Evolutionary conservation across 2,113 vertebrate species (phyloP).

Genomic region (Meleagris gallopavo): DNA sequence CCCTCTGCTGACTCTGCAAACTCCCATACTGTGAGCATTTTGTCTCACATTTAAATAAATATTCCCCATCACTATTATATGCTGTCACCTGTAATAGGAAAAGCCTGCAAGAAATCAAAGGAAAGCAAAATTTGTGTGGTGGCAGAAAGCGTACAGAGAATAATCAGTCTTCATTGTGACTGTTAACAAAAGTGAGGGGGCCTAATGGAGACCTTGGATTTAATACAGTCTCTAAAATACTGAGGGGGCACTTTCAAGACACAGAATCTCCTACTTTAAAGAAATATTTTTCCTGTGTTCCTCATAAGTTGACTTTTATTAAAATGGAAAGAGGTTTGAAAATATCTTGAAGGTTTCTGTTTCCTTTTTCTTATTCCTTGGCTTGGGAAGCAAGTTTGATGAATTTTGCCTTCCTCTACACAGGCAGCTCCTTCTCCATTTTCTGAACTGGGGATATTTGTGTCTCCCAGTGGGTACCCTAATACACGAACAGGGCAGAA

Average conservation of each 20-base stretch:
- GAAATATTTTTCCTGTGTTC: constrained; percentile 34
- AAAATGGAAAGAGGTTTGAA: constrained; percentile 65
- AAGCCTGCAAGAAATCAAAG: constrained; percentile 74
- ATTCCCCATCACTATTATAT: constrained; percentile 70
- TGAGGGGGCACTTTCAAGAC: constrained; percentile 18
- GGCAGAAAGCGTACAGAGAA: constrained; percentile 58
- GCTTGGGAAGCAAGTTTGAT: neutral
- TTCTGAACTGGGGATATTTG: neutral
- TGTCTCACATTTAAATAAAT: constrained; percentile 72
- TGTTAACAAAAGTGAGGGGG: constrained; percentile 58
- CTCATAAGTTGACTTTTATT: constrained; percentile 5
- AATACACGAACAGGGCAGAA: neutral
- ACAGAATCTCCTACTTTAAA: neutral
- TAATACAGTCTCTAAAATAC: constrained; percentile 40
- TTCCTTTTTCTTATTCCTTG: constrained; percentile 40
- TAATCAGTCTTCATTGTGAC: constrained; percentile 61
- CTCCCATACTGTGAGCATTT: constrained; percentile 29
- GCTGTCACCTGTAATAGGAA: constrained; percentile 74
- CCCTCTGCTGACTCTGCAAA: constrained; percentile 53
- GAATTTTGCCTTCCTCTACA: neutral
- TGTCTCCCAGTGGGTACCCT: neutral
- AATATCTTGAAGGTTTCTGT: constrained; percentile 35
- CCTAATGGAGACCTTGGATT: constrained; percentile 62
- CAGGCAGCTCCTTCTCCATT: neutral
- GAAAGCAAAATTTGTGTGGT: constrained; percentile 46